Conservation (phyloP, 1,140 invertebrate genomes). For the Zaprionus davidi region DNA sequence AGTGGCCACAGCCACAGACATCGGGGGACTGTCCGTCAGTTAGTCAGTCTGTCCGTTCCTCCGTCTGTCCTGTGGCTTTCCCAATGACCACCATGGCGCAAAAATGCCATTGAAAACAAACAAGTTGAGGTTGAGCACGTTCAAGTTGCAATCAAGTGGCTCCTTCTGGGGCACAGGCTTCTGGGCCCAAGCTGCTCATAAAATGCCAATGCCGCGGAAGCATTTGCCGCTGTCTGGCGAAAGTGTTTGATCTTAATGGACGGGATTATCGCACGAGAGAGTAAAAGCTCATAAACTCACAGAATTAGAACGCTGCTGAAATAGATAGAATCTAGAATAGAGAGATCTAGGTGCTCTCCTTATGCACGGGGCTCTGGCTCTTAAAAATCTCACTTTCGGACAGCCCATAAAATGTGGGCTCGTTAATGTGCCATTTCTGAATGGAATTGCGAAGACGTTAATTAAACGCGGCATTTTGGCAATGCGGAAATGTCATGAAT, state of each 20-base stretch:
- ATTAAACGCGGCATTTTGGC: slow-evolving; percentile 31
- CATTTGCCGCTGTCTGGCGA: slow-evolving; percentile 51
- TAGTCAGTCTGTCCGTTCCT: background rate
- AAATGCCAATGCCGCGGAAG: slow-evolving; percentile 61
- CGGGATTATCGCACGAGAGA: slow-evolving; percentile 22
- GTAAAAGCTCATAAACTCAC: slow-evolving; percentile 53
- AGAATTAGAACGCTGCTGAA: slow-evolving; percentile 42
- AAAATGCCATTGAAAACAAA: slow-evolving; percentile 76
- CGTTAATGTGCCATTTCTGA: slow-evolving; percentile 38
- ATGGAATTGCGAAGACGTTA: slow-evolving; percentile 20
- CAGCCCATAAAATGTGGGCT: slow-evolving; percentile 36
- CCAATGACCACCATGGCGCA: slow-evolving; percentile 28
- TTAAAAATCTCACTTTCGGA: slow-evolving; percentile 29
- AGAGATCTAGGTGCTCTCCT: background rate
- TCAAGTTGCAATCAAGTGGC: slow-evolving; percentile 21
- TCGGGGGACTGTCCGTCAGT: background rate
- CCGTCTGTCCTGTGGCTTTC: slow-evolving; percentile 24
- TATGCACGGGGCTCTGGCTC: background rate
- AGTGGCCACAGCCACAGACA: background rate
- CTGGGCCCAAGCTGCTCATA: slow-evolving; percentile 61
- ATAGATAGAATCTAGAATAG: background rate
- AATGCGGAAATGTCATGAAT: slow-evolving; percentile 21
- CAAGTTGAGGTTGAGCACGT: slow-evolving; percentile 44
- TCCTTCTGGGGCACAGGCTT: slow-evolving; percentile 31
- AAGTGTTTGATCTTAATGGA: slow-evolving; percentile 71